A percentile compares a stretch with the other conserved stretches of the same genome.
Evolutionary conservation across 1,140 invertebrate species (phyloP).

Genomic region (Antheraea mylitta): DNA sequence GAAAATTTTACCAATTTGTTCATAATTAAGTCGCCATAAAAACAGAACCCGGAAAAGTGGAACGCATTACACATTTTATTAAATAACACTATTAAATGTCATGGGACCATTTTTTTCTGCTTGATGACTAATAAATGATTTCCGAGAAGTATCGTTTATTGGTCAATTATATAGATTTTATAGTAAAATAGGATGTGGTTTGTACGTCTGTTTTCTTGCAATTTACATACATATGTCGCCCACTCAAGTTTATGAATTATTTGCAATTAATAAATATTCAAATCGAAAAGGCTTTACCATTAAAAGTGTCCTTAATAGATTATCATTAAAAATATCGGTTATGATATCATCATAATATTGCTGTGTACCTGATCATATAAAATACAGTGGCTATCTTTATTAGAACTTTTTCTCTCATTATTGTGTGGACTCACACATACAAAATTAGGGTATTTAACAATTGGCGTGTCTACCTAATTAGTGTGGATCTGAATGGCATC

Average conservation of each 20-base stretch:
- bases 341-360: too few species aligned
- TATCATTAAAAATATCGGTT: too few species aligned
- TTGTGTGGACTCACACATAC: too few species aligned
- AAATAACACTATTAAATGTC: conserved; percentile 1
- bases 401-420: too few species aligned
- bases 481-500: too few species aligned
- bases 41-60: not conserved
- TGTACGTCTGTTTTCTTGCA: not conserved
- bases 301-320: too few species aligned
- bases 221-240: not conserved
- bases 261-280: not conserved
- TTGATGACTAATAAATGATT: not conserved
- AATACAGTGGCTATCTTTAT: too few species aligned
- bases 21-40: not conserved
- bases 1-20: not conserved
- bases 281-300: not conserved
- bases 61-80: not conserved
- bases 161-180: conserved; percentile 3
- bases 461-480: too few species aligned
- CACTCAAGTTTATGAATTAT: not conserved
- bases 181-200: not conserved
- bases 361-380: too few species aligned
- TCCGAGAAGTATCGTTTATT: conserved; percentile 1
- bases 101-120: not conserved
- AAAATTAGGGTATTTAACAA: too few species aligned